Evolutionary conservation across 2,113 vertebrate species (phyloP).

Genomic region (Typhlomys cinereus): DNA sequence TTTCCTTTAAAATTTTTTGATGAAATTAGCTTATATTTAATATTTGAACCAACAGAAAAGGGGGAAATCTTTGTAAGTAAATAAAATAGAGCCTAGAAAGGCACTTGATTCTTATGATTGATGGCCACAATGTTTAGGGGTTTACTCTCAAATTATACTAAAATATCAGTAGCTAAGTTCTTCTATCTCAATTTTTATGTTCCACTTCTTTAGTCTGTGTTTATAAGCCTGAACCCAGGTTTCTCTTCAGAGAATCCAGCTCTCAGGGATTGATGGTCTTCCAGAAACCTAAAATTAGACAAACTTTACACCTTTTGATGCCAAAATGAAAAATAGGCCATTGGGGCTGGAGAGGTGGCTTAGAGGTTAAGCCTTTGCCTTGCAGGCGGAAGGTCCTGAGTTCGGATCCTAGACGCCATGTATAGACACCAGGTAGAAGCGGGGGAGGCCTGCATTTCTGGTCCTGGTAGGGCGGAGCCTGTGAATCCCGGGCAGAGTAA

Average conservation of each 20-base stretch:
- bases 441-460: too few relatives aligned
- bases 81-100: background rate
- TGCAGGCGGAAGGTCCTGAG: too few relatives aligned
- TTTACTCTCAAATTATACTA: constrained; percentile 23
- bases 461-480: too few relatives aligned
- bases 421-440: too few relatives aligned
- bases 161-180: background rate
- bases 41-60: background rate
- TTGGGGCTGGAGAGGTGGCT: too few relatives aligned
- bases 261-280: background rate
- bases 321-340: too few relatives aligned
- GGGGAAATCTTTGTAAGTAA: background rate
- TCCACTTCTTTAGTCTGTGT: background rate
- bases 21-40: constrained; percentile 38
- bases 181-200: background rate
- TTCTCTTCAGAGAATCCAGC: background rate
- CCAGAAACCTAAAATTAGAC: background rate
- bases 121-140: background rate
- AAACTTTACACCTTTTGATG: constrained; percentile 10
- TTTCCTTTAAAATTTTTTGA: too few relatives aligned
- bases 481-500: too few relatives aligned
- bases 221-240: background rate
- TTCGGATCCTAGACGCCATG: too few relatives aligned
- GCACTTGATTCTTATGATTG: background rate
- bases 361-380: too few relatives aligned